phyloP scores from a whole-genome alignment of 2,113 vertebrate genomes.

The Aptenodytes patagonicus region DNA sequence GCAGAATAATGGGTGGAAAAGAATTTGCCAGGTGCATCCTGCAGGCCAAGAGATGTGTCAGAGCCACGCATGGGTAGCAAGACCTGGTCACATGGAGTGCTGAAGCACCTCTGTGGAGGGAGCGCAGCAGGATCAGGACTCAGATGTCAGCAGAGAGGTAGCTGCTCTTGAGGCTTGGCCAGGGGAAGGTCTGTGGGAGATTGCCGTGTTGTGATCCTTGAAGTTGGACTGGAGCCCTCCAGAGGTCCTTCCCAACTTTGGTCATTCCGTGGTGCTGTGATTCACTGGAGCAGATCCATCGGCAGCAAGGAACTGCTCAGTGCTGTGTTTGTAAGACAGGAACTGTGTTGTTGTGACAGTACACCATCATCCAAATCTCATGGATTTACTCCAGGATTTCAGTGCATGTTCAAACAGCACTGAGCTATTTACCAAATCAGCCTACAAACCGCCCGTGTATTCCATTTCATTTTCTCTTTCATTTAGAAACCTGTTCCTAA shows the following conservation, averaged over 20 bases:
- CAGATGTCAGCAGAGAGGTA: neutral
- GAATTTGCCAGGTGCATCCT: neutral
- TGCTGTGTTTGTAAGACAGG: neutral
- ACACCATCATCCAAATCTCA: fast-evolving
- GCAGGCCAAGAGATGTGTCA: neutral
- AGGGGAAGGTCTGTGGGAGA: neutral
- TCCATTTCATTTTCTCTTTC: neutral
- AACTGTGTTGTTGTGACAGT: neutral
- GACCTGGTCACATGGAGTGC: fast-evolving
- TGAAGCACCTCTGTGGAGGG: neutral
- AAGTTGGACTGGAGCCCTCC: neutral
- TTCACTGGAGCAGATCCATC: neutral
- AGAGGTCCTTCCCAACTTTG: neutral
- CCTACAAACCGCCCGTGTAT: neutral
- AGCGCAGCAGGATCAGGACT: neutral
- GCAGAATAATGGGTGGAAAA: neutral
- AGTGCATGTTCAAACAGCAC: neutral
- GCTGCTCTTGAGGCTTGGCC: neutral
- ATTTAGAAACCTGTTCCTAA: neutral
- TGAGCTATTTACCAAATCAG: neutral
- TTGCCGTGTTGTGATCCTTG: neutral
- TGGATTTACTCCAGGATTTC: neutral
- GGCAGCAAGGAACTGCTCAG: neutral
- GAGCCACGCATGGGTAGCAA: neutral
- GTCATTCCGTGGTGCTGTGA: neutral